Percentiles rank a stretch among this genome's conserved stretches.
These are phyloP conservation scores for Diabrotica undecimpunctata DNA, from an alignment of 1,140 invertebrate genomes.

Conservation along the genomic window DNA sequence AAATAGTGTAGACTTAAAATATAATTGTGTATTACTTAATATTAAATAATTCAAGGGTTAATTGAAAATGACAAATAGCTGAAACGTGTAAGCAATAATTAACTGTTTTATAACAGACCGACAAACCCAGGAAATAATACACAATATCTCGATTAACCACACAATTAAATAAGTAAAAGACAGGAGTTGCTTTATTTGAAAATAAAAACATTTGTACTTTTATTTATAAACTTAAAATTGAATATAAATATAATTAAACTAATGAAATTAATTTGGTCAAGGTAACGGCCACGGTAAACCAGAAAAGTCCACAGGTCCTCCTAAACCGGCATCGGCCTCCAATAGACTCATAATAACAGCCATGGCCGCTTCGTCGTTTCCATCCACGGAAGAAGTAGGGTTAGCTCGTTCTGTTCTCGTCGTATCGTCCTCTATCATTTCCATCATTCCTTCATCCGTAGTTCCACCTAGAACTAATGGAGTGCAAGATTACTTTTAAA, in stretches of 20 bases:
- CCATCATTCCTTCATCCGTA: slow-evolving; percentile 57
- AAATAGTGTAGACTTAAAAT: too few species aligned
- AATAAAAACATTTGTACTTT: too few species aligned
- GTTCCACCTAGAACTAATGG: slow-evolving; percentile 44
- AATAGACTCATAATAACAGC: slow-evolving; percentile 89
- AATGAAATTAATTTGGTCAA: slow-evolving; percentile 45
- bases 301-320: slow-evolving; percentile 75
- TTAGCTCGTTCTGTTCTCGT: slow-evolving; percentile 46
- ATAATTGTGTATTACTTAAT: too few species aligned
- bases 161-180: too few species aligned
- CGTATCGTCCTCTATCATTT: slow-evolving; percentile 56
- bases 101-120: too few species aligned
- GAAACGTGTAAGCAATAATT: too few species aligned
- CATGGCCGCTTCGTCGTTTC: slow-evolving; percentile 87
- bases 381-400: slow-evolving; percentile 57
- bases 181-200: too few species aligned
- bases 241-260: not conserved
- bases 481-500: not conserved
- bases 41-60: too few species aligned
- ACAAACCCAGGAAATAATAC: too few species aligned
- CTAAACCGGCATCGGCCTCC: slow-evolving; percentile 68
- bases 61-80: too few species aligned
- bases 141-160: too few species aligned
- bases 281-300: slow-evolving; percentile 84
- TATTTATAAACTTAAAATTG: too few species aligned